Evolutionary conservation across 2,888 invertebrate genomes (phyloP).

Genomic region (Drosophila prolongata): DNA sequence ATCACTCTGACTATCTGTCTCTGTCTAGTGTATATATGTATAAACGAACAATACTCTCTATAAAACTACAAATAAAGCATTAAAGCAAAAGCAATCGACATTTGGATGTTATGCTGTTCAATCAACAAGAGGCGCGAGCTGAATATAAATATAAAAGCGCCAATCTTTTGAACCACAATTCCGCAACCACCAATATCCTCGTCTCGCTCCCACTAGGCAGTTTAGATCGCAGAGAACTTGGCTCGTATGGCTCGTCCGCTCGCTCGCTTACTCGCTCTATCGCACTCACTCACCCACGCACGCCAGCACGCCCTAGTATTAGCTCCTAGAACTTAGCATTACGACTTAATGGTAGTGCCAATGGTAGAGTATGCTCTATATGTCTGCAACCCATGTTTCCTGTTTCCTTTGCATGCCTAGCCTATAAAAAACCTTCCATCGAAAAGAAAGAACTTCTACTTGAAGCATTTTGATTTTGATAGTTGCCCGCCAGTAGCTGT

Average conservation of each 20-base stretch:
- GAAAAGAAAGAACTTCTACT: conserved; percentile 18
- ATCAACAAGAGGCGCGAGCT: conserved; percentile 52
- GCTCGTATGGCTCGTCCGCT: conserved; percentile 55
- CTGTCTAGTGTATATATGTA: conserved; percentile 39
- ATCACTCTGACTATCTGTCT: conserved; percentile 20
- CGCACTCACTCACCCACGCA: conserved; percentile 42
- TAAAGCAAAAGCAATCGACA: conserved; percentile 78
- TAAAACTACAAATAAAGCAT: conserved; percentile 48
- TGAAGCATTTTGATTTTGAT: conserved; percentile 45
- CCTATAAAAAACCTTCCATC: neutral
- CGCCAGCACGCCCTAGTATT: conserved; percentile 21
- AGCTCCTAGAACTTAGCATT: conserved; percentile 23
- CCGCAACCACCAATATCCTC: conserved; percentile 30
- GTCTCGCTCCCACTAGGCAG: conserved; percentile 39
- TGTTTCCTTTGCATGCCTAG: conserved; percentile 23
- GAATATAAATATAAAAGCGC: conserved; percentile 22
- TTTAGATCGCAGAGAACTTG: conserved; percentile 29
- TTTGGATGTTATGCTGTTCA: conserved; percentile 84
- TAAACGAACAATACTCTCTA: conserved; percentile 44
- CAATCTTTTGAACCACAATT: conserved; percentile 23
- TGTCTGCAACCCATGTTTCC: conserved; percentile 32
- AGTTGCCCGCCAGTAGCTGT: conserved; percentile 37
- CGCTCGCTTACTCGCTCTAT: conserved; percentile 48
- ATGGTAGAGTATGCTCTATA: conserved; percentile 27
- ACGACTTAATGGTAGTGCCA: conserved; percentile 11